Conservation (phyloP, 2,797 vertebrate genomes). For the Falco berigora region DNA sequence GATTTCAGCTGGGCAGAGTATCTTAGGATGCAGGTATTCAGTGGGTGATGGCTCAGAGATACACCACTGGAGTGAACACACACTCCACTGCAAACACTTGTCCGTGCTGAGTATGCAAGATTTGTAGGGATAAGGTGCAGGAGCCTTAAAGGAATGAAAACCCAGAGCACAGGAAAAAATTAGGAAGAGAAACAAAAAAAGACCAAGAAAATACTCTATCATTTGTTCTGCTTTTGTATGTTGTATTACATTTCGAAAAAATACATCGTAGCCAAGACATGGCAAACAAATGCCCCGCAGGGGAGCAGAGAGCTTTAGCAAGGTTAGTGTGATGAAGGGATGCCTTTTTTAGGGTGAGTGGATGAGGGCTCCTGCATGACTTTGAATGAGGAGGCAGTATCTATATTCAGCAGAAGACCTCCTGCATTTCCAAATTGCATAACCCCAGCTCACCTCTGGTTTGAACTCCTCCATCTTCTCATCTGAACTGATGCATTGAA, state of each 20-base stretch:
- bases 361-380: not conserved
- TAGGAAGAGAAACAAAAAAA: not conserved
- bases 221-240: not conserved
- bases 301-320: not conserved
- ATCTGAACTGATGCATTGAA: not conserved
- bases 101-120: not conserved
- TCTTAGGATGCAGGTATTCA: not conserved
- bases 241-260: not conserved
- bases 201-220: not conserved
- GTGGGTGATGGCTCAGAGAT: not conserved
- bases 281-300: not conserved
- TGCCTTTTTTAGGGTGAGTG: not conserved
- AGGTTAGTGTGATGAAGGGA: not conserved
- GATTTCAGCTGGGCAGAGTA: not conserved
- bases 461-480: not conserved
- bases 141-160: not conserved
- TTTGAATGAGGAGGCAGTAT: not conserved
- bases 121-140: not conserved
- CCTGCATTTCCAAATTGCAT: not conserved
- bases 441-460: not conserved
- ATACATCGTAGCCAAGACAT: not conserved
- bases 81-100: not conserved
- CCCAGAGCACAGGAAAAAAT: not conserved
- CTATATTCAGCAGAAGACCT: not conserved
- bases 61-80: not conserved